A percentile compares a stretch with the other conserved stretches of the same genome.
Conservation (phyloP, 2,797 vertebrate species). For the Chelmon rostratus region DNA sequence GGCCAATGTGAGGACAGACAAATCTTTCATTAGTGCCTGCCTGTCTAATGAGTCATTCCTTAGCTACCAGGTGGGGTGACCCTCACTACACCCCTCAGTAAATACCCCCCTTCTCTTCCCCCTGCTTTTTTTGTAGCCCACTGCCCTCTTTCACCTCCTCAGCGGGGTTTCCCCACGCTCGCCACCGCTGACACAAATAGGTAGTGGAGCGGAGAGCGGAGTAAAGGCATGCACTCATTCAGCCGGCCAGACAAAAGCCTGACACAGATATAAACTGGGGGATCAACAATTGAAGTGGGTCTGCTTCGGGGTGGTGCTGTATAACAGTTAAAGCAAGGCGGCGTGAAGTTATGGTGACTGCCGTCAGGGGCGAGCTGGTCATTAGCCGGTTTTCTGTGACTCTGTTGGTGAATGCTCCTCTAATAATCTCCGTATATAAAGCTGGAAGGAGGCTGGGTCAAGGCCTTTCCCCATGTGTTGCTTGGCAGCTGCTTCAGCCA, state of each 20-base stretch:
- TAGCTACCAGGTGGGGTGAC: constrained; percentile 79
- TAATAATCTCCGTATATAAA: constrained; percentile 42
- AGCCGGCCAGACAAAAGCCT: constrained; percentile 69
- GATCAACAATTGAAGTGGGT: constrained; percentile 47
- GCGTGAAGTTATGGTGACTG: constrained; percentile 13
- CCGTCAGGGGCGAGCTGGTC: constrained; percentile 5
- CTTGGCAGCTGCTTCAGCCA: constrained; percentile 67
- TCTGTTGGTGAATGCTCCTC: constrained; percentile 27
- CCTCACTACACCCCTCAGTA: constrained; percentile 50
- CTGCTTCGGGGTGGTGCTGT: constrained; percentile 10
- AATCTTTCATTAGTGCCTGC: constrained; percentile 79
- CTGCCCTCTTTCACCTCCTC: constrained; percentile 64
- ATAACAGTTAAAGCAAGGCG: constrained; percentile 27
- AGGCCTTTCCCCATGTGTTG: constrained; percentile 63
- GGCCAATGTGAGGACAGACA: constrained; percentile 80
- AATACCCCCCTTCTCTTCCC: constrained; percentile 43
- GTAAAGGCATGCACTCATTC: constrained; percentile 51
- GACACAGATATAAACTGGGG: constrained; percentile 71
- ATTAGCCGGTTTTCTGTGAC: constrained; percentile 27
- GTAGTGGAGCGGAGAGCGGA: constrained; percentile 60
- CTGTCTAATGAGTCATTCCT: constrained; percentile 81
- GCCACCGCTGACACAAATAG: constrained; percentile 72
- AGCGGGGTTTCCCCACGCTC: constrained; percentile 63
- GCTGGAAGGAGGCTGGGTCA: constrained; percentile 41
- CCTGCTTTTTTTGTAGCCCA: constrained; percentile 43